Evolutionary conservation across 2,888 invertebrate genomes (phyloP).

Genomic region (Erebia palarica): DNA sequence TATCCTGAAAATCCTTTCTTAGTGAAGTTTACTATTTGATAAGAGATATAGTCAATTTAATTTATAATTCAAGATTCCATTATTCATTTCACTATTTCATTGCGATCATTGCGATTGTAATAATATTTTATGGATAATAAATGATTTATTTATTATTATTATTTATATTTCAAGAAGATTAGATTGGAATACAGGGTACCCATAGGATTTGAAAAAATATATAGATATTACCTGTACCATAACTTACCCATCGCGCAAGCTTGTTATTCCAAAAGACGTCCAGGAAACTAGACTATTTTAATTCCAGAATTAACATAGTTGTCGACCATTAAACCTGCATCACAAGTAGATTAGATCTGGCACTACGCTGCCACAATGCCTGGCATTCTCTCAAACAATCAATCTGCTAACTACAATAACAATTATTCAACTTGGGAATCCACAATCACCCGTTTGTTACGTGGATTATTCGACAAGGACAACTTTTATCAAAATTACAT

Average conservation of each 20-base stretch:
- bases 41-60: too few relatives aligned
- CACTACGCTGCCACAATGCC: background rate
- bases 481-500: too few relatives aligned
- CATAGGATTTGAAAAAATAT: too few relatives aligned
- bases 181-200: too few relatives aligned
- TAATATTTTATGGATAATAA: too few relatives aligned
- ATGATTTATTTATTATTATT: too few relatives aligned
- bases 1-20: too few relatives aligned
- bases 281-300: slow-evolving; percentile 18
- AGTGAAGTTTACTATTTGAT: too few relatives aligned
- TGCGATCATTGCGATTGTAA: too few relatives aligned
- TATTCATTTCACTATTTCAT: too few relatives aligned
- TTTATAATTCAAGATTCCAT: too few relatives aligned
- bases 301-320: slow-evolving; percentile 14
- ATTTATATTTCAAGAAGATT: too few relatives aligned
- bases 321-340: slow-evolving; percentile 15
- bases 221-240: background rate
- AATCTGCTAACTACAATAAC: slow-evolving; percentile 19
- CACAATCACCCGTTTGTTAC: background rate
- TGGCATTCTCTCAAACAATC: slow-evolving; percentile 21
- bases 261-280: slow-evolving; percentile 19
- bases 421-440: slow-evolving; percentile 26
- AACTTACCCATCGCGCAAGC: background rate
- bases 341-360: slow-evolving; percentile 14
- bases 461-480: background rate